These are phyloP conservation scores for Scaptomyza pallida DNA, from an alignment of 1,140 invertebrate genomes.

Conservation along the genomic window DNA sequence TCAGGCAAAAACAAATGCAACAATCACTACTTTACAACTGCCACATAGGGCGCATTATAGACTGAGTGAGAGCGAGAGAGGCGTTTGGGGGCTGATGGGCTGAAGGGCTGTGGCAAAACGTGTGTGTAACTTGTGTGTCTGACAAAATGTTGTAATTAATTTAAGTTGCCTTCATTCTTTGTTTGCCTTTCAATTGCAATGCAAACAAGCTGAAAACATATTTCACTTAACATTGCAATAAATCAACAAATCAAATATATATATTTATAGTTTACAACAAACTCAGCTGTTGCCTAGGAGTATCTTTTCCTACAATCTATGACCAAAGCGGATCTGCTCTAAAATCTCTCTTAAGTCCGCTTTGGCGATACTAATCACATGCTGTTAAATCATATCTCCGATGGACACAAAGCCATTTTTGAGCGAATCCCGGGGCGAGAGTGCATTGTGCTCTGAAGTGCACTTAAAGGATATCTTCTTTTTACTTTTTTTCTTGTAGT, in stretches of 20 bases:
- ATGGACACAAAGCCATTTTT: constrained; percentile 11
- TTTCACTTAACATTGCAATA: constrained; percentile 51
- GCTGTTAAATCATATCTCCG: constrained; percentile 39
- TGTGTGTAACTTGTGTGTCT: constrained; percentile 73
- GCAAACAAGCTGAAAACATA: constrained; percentile 56
- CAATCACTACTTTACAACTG: constrained; percentile 36
- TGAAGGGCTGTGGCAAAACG: constrained; percentile 44
- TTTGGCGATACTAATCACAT: constrained; percentile 38
- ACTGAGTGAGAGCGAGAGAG: neutral
- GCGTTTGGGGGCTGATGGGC: constrained; percentile 38
- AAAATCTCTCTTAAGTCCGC: constrained; percentile 6
- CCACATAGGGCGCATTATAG: constrained; percentile 19
- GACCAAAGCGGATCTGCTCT: neutral
- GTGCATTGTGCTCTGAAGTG: constrained; percentile 78
- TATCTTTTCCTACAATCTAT: neutral
- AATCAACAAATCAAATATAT: constrained; percentile 32
- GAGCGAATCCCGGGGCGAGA: constrained; percentile 20
- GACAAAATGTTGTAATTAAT: constrained; percentile 81
- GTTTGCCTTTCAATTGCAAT: constrained; percentile 6
- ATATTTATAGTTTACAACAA: neutral
- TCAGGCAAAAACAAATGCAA: constrained; percentile 30
- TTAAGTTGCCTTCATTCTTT: constrained; percentile 35
- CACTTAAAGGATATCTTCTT: constrained; percentile 74
- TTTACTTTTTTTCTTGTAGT: too few relatives aligned
- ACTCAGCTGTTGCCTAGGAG: neutral